phyloP scores from a whole-genome alignment of 1,140 invertebrate genomes.

The Temnothorax nylanderi region DNA sequence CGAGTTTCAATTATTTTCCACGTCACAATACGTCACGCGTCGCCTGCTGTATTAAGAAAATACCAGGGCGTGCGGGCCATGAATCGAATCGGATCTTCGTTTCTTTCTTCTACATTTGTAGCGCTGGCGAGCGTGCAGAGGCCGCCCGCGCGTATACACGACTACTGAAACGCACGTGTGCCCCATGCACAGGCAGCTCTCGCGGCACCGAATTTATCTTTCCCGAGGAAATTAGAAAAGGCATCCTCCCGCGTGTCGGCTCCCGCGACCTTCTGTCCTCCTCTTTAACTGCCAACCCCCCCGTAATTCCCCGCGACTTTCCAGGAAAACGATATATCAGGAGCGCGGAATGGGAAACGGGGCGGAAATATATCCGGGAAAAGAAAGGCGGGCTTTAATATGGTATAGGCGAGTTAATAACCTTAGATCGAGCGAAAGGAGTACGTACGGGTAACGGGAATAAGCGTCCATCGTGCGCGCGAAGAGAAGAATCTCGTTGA shows the following conservation, averaged over 20 bases:
- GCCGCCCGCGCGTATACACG: neutral
- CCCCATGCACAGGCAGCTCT: slow-evolving; percentile 21
- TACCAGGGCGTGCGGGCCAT: slow-evolving; percentile 79
- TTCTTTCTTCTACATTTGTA: slow-evolving; percentile 59
- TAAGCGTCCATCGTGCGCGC: slow-evolving; percentile 28
- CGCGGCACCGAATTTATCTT: slow-evolving; percentile 80
- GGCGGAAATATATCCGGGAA: slow-evolving; percentile 35
- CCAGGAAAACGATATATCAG: slow-evolving; percentile 66
- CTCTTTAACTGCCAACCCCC: slow-evolving; percentile 34
- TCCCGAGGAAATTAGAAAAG: slow-evolving; percentile 82
- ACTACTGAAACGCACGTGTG: slow-evolving; percentile 25
- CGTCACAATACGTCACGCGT: slow-evolving; percentile 74
- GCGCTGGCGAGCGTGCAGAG: neutral
- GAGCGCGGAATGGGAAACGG: neutral
- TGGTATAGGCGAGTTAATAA: slow-evolving; percentile 53
- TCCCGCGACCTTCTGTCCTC: slow-evolving; percentile 8
- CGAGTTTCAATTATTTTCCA: slow-evolving; percentile 76
- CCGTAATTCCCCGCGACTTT: neutral
- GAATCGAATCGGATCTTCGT: slow-evolving; percentile 80
- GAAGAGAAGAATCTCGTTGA: neutral
- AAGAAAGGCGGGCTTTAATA: slow-evolving; percentile 37
- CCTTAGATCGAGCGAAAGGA: slow-evolving; percentile 9
- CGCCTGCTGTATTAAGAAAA: slow-evolving; percentile 80
- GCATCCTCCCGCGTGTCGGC: slow-evolving; percentile 53
- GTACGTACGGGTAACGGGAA: neutral